These are phyloP conservation scores for Pseudococcus viburni DNA, from an alignment of 2,888 invertebrate species.

Conservation along the genomic window DNA sequence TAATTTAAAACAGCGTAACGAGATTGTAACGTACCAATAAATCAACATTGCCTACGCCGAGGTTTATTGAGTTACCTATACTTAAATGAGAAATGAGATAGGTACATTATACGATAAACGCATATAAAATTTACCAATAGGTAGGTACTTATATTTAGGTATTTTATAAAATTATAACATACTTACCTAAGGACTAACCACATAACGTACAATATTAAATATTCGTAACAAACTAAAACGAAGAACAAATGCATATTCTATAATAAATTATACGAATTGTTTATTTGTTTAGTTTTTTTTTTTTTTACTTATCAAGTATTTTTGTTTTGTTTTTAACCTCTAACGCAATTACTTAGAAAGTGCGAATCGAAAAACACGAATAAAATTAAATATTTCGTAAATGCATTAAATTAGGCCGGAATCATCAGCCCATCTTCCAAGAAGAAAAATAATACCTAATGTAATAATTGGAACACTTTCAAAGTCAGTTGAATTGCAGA, in stretches of 20 bases:
- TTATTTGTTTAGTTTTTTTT: background rate
- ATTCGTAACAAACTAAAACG: background rate
- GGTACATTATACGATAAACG: background rate
- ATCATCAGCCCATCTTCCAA: background rate
- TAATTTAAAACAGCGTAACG: background rate
- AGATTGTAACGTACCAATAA: background rate
- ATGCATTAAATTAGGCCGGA: slow-evolving; percentile 42
- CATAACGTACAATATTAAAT: background rate
- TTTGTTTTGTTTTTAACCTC: background rate
- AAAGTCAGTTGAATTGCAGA: background rate
- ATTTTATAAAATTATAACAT: background rate
- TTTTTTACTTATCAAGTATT: background rate
- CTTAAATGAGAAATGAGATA: background rate
- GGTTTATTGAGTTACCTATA: slow-evolving; percentile 2
- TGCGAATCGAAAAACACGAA: background rate
- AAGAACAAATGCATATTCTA: background rate
- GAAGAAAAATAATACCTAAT: background rate
- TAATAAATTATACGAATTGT: background rate
- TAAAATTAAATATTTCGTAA: slow-evolving; percentile 25
- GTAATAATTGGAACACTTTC: slow-evolving; percentile 36
- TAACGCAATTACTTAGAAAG: background rate
- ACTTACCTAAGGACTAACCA: background rate
- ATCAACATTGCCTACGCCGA: background rate
- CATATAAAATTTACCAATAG: background rate
- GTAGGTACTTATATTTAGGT: background rate